Conservation (phyloP, 2,888 invertebrate genomes). For the Lepidocyrtoides sp. region DNA sequence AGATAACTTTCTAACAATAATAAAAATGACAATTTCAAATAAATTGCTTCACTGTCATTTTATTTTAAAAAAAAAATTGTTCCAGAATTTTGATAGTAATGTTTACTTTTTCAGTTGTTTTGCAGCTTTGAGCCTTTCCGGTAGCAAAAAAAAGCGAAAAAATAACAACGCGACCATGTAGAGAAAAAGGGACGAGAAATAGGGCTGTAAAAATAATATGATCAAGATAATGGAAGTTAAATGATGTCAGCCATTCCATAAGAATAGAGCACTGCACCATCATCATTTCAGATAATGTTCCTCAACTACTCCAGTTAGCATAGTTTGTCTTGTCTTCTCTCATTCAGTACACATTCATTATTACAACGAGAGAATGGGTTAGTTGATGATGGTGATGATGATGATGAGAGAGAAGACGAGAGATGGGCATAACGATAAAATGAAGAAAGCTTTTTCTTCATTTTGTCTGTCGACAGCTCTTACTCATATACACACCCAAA, state of each 20-base stretch:
- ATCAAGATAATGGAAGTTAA: constrained; percentile 7
- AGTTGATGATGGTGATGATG: not conserved
- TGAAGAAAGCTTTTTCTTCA: constrained; percentile 2
- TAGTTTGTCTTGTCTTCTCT: not conserved
- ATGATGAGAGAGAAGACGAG: constrained; percentile 5
- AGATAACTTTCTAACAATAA: too few relatives aligned
- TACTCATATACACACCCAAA: not conserved
- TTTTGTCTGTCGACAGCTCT: constrained; percentile 16
- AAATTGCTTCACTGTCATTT: too few relatives aligned
- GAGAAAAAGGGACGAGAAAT: not conserved
- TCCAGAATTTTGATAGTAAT: too few relatives aligned
- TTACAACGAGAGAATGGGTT: not conserved
- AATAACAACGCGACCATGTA: not conserved
- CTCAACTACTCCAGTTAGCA: not conserved
- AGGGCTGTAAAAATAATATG: not conserved
- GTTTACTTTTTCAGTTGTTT: too few relatives aligned
- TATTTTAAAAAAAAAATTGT: too few relatives aligned
- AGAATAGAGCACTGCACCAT: not conserved
- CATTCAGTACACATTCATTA: not conserved
- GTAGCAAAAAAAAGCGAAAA: too few relatives aligned
- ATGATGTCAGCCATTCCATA: not conserved
- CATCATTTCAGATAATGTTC: not conserved
- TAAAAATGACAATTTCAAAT: too few relatives aligned
- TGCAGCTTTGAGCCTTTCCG: too few relatives aligned
- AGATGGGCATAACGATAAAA: not conserved